Evolutionary conservation across 2,888 invertebrate species (phyloP).

Genomic region (Phyllotreta cruciferae): DNA sequence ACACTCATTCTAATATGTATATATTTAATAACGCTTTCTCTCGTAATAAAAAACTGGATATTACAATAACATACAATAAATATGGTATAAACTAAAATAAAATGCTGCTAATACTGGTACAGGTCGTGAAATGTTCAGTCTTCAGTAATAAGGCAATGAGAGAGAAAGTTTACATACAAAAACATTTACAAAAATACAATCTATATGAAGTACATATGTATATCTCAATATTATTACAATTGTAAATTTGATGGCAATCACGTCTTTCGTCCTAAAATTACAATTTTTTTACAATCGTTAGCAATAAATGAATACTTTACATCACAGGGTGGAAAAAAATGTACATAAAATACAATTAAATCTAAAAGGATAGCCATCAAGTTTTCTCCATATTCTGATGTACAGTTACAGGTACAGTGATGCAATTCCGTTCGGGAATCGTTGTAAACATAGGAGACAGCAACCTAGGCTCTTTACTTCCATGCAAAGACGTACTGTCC

Average conservation of each 20-base stretch:
- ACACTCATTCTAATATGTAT: not conserved
- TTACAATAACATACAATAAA: constrained; percentile 2
- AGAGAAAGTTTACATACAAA: constrained; percentile 16
- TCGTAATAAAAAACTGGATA: not conserved
- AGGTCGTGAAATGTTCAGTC: constrained; percentile 16
- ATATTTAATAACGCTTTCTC: not conserved
- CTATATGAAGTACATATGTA: not conserved
- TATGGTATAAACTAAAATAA: constrained; percentile 5
- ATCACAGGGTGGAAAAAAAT: not conserved
- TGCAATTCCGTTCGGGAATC: constrained; percentile 62
- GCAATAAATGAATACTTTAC: not conserved
- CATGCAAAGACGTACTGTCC: constrained; percentile 66
- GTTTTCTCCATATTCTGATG: constrained; percentile 88
- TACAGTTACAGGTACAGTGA: constrained; percentile 88
- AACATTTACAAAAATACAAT: constrained; percentile 26
- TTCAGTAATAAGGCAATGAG: constrained; percentile 11
- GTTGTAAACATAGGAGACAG: constrained; percentile 49
- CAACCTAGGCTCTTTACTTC: constrained; percentile 55
- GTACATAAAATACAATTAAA: constrained; percentile 5
- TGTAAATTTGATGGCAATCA: not conserved
- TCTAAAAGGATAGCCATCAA: constrained; percentile 37
- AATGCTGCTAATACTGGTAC: constrained; percentile 9
- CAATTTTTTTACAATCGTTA: constrained; percentile 8
- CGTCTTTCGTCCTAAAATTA: not conserved
- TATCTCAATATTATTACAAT: not conserved